Percentiles rank a stretch among this genome's conserved stretches.
These are phyloP conservation scores for Oophaga sylvatica DNA, from an alignment of 2,797 vertebrate species.

Conservation along the genomic window DNA sequence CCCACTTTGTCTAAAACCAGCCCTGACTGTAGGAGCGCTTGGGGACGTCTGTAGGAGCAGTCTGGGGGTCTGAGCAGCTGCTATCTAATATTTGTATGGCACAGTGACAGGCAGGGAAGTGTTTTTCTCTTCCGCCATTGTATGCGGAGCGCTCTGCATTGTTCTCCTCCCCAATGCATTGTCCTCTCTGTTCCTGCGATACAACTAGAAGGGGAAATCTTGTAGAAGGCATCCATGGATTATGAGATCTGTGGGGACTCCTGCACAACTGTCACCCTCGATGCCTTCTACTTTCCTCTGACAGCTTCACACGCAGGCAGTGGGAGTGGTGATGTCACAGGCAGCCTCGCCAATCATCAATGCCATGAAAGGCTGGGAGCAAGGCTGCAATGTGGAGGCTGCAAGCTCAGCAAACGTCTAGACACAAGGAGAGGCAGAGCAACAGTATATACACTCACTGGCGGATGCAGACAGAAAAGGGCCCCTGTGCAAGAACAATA, in stretches of 20 bases:
- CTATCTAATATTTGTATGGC: too few relatives aligned
- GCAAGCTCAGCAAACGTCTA: not conserved
- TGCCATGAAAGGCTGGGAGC: not conserved
- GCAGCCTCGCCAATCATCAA: not conserved
- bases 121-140: not conserved
- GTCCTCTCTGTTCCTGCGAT: slow-evolving; percentile 3
- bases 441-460: too few relatives aligned
- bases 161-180: not conserved
- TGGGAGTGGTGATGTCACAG: slow-evolving; percentile 25
- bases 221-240: not conserved
- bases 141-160: not conserved
- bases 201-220: not conserved
- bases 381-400: not conserved
- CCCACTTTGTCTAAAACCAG: not conserved
- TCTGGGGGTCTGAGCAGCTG: not conserved
- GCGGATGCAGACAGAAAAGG: too few relatives aligned
- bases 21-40: not conserved
- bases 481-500: too few relatives aligned
- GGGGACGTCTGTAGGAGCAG: not conserved
- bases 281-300: slow-evolving; percentile 5
- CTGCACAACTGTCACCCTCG: slow-evolving; percentile 30
- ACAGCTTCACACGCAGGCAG: slow-evolving; percentile 13
- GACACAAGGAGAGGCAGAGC: not conserved
- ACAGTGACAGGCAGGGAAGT: too few relatives aligned
- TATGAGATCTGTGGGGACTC: not conserved